phyloP scores from a whole-genome alignment of 2,888 invertebrate genomes.

The Mimas tiliae region DNA sequence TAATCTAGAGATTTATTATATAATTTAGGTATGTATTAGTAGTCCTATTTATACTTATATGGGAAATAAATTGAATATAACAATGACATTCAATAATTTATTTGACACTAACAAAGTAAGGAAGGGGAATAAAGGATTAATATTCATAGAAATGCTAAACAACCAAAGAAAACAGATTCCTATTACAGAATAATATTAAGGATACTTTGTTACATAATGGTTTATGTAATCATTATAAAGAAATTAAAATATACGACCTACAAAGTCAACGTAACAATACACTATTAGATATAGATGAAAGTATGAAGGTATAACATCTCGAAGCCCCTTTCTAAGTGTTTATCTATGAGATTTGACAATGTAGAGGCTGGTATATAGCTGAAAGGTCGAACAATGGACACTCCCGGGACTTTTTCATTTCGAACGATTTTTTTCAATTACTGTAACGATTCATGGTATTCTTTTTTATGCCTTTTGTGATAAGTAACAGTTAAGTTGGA shows the following conservation, averaged over 20 bases:
- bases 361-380: background rate
- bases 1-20: too few species aligned
- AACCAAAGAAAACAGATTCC: too few species aligned
- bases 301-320: background rate
- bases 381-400: constrained; percentile 40
- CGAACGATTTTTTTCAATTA: constrained; percentile 49
- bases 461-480: constrained; percentile 53
- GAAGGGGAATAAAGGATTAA: background rate
- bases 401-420: constrained; percentile 32
- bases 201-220: too few species aligned
- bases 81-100: background rate
- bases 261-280: background rate
- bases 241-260: background rate
- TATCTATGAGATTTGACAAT: constrained; percentile 3
- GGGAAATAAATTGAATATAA: background rate
- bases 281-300: background rate
- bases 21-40: too few species aligned
- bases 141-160: background rate
- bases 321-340: background rate
- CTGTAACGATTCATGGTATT: constrained; percentile 52
- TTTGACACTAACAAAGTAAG: background rate
- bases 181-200: too few species aligned
- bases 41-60: background rate
- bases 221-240: too few species aligned
- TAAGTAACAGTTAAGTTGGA: constrained; percentile 45